These are phyloP conservation scores for Priocnemis perturbator DNA, from an alignment of 2,888 invertebrate genomes.

Conservation along the genomic window DNA sequence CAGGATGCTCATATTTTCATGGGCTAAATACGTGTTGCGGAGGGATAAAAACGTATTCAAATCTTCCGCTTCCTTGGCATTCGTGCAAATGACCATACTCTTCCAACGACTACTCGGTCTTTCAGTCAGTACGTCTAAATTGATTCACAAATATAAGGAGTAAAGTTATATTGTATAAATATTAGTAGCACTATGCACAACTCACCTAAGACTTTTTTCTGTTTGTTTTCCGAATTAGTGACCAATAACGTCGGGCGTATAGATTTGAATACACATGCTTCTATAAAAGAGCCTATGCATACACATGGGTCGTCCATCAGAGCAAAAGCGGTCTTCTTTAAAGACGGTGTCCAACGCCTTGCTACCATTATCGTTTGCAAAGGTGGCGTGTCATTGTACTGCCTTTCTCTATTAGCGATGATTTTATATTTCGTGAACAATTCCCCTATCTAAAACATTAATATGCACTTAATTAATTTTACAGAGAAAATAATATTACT, in stretches of 20 bases:
- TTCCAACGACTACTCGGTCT: conserved; percentile 73
- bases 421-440: conserved; percentile 53
- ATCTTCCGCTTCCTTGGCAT: conserved; percentile 76
- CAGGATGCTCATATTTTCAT: conserved; percentile 63
- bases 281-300: conserved; percentile 84
- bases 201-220: conserved; percentile 72
- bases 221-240: conserved; percentile 74
- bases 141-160: not conserved
- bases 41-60: conserved; percentile 74
- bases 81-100: conserved; percentile 80
- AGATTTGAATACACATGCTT: conserved; percentile 85
- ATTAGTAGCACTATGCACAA: not conserved
- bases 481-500: not conserved
- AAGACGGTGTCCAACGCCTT: conserved; percentile 80
- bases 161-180: not conserved
- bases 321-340: conserved; percentile 78
- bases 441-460: conserved; percentile 42
- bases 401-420: conserved; percentile 46
- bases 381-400: conserved; percentile 30
- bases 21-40: conserved; percentile 58
- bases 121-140: conserved; percentile 75
- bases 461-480: conserved; percentile 12
- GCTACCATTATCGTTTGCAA: conserved; percentile 81
- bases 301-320: conserved; percentile 79
- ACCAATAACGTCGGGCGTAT: conserved; percentile 76